Evolutionary conservation across 2,888 invertebrate genomes (phyloP), one percentile per base, ranked within the genome.

Genomic region (Perithous albicinctus): DNA sequence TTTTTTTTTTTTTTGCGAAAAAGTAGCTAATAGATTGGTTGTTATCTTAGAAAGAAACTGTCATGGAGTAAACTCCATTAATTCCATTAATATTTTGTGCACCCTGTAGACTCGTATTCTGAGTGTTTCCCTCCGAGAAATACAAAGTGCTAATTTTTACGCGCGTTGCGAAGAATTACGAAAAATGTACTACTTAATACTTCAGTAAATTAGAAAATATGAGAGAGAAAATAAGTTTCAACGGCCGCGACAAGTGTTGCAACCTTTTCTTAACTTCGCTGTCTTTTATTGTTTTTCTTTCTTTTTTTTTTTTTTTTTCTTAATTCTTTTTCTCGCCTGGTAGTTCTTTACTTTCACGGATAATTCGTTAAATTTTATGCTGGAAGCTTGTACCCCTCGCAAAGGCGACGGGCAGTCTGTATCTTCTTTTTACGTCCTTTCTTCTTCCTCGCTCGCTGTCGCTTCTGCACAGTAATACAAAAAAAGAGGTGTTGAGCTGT

Each of bases 301-400:
- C n/a, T n/a, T n/a, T n/a, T n/a, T n/a, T 29, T 29, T 35, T 41
- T 29, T 64, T 38, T 48, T 7, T 59, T 46, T n/a, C 54, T 64
- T 38, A 10, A 7, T 18, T 35, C 5, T 77, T 69, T 54, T 63
- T 8, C 32, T 43, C 63, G n/a, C 18, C 26, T 41, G 20, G 20
- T 8, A 54, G 64, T 59, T 78, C 46, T 56, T 43, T 32, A 26
- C 32, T 64, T 23, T 20, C 15, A 46, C 29, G 38, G 66, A 61
- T 66, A 69, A 69, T 74, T 63, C 66, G 51, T 51, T 23, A 54
- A 69, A 63, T 79, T 79, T 74, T 54, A n/a, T 46, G 29, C 56
- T n/a, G 48, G 23, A 69, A 54, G 51, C 41, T 66, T 72, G 43
- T 56, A 8, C 18, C n/a, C 35, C 23, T 51, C 35, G 46, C 35